phyloP scores from a whole-genome alignment of 2,797 vertebrate genomes.

The Platalea minor region DNA sequence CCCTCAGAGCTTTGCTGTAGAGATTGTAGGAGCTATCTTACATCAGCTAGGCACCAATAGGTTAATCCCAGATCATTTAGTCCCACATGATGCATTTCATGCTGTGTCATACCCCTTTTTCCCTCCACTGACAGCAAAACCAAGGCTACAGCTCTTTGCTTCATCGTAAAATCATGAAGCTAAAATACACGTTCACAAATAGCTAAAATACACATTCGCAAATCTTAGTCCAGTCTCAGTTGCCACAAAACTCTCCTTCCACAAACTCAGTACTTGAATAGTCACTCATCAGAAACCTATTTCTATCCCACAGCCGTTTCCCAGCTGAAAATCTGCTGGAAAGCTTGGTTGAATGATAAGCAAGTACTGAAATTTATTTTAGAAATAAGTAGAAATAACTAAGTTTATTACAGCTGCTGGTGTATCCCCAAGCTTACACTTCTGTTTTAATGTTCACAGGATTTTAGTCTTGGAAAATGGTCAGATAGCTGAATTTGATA shows the following conservation, averaged over 20 bases:
- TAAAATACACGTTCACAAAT: not conserved
- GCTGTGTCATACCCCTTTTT: not conserved
- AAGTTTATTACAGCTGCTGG: not conserved
- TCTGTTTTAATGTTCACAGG: conserved; percentile 70
- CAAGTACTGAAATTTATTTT: not conserved
- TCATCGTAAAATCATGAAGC: not conserved
- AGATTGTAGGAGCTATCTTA: not conserved
- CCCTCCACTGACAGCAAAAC: not conserved
- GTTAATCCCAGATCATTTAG: not conserved
- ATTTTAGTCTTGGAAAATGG: conserved; percentile 93
- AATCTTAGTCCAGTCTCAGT: not conserved
- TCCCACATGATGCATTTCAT: not conserved
- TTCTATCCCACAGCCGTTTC: not conserved
- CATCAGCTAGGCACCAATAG: not conserved
- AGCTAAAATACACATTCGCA: not conserved
- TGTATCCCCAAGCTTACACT: not conserved
- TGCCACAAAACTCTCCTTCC: not conserved
- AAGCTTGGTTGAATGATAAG: not conserved
- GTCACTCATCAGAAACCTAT: not conserved
- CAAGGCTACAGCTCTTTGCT: not conserved
- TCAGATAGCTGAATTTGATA: conserved; percentile 86
- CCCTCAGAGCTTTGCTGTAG: not conserved
- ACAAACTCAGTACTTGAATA: not conserved
- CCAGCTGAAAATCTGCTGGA: not conserved
- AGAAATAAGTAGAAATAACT: not conserved